phyloP scores from a whole-genome alignment of 2,113 vertebrate species.

The Fukomys damarensis region DNA sequence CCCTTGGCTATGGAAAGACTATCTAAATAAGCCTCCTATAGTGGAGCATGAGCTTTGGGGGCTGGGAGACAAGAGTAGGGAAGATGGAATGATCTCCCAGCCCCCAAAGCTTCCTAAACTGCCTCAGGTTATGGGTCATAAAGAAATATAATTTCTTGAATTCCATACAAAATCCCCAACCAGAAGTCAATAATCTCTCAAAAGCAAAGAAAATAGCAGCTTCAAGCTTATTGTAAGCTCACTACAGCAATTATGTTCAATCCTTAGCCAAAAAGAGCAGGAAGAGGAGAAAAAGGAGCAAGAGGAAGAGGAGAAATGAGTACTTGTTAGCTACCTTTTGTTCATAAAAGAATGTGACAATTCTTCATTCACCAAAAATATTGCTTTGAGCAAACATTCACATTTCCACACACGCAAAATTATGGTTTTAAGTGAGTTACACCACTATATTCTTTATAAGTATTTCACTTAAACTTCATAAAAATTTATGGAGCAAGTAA shows the following conservation, averaged over 20 bases:
- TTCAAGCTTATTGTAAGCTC: conserved; percentile 14
- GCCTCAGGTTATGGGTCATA: background rate
- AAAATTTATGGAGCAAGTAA: background rate
- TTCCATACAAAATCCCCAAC: conserved; percentile 3
- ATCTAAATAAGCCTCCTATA: background rate
- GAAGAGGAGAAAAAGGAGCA: background rate
- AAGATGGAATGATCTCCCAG: background rate
- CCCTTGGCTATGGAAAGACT: background rate
- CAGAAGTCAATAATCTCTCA: conserved; percentile 20
- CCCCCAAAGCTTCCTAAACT: background rate
- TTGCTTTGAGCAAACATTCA: conserved; percentile 19
- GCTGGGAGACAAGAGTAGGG: background rate
- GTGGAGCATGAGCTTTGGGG: background rate
- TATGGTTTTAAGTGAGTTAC: background rate
- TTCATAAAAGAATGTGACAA: background rate
- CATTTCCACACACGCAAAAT: background rate
- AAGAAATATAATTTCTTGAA: conserved; percentile 2
- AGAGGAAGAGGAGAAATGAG: too few species aligned
- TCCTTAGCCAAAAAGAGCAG: background rate
- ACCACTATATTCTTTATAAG: background rate
- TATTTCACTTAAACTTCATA: background rate
- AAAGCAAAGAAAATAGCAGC: background rate
- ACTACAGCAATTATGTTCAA: background rate
- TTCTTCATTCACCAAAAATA: conserved; percentile 34
- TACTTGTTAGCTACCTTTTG: background rate